Conservation (phyloP, 2,888 invertebrate species). For the Campopleginae sp. region DNA sequence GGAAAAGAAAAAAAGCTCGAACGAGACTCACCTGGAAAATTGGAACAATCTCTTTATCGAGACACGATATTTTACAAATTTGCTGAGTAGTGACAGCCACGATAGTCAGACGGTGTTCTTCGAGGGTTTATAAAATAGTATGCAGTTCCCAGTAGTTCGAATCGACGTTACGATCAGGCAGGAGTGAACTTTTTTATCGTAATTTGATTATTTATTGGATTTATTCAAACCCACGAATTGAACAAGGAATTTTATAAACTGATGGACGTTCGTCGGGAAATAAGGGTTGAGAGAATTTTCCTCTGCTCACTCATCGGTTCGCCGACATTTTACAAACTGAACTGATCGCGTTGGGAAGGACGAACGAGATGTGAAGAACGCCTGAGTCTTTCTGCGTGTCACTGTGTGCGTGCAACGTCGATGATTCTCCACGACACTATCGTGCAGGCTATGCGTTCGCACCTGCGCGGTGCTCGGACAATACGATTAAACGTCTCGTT, state of each 20-base stretch:
- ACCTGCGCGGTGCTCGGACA: slow-evolving; percentile 58
- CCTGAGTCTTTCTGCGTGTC: slow-evolving; percentile 14
- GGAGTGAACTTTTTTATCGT: background rate
- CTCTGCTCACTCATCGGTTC: slow-evolving; percentile 29
- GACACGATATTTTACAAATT: background rate
- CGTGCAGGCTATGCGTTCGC: slow-evolving; percentile 27
- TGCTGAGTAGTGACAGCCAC: slow-evolving; percentile 7
- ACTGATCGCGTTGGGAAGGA: slow-evolving; percentile 37
- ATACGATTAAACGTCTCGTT: slow-evolving; percentile 8
- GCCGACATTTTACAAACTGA: slow-evolving; percentile 62
- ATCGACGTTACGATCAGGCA: slow-evolving; percentile 23
- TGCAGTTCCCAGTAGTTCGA: slow-evolving; percentile 13
- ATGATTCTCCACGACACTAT: slow-evolving; percentile 35
- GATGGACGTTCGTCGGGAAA: background rate
- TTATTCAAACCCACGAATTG: background rate
- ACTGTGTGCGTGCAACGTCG: slow-evolving; percentile 18
- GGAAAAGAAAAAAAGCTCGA: background rate
- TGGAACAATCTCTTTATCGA: background rate
- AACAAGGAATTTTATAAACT: background rate
- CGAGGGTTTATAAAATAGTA: background rate
- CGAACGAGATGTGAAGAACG: slow-evolving; percentile 38
- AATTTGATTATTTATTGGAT: background rate
- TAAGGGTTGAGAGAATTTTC: background rate
- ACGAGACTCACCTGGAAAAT: background rate
- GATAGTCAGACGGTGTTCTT: slow-evolving; percentile 4